A percentile compares a stretch with the other conserved stretches of the same genome.
phyloP scores from a whole-genome alignment of 2,797 vertebrate species.

The Hippoglossus hippoglossus region DNA sequence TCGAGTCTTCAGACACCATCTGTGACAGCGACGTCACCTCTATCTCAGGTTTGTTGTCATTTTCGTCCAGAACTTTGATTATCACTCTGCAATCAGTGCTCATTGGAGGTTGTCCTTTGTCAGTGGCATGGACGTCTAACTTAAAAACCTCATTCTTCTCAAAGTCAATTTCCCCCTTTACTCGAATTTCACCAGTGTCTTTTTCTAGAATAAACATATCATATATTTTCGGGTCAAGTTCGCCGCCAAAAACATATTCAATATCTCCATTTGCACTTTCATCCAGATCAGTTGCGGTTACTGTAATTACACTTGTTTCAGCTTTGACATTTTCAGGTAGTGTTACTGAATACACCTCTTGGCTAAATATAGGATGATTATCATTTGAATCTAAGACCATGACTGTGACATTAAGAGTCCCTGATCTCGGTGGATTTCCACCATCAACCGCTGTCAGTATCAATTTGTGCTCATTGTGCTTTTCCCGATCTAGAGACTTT shows the following conservation, averaged over 20 bases:
- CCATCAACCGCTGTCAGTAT: constrained; percentile 73
- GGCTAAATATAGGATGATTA: constrained; percentile 67
- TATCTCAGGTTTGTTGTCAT: constrained; percentile 76
- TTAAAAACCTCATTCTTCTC: constrained; percentile 64
- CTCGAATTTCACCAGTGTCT: constrained; percentile 62
- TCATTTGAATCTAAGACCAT: constrained; percentile 76
- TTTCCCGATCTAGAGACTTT: constrained; percentile 74
- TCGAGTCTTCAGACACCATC: constrained; percentile 56
- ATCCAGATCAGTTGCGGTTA: constrained; percentile 72
- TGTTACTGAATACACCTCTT: constrained; percentile 65
- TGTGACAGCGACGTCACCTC: constrained; percentile 67
- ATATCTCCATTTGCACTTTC: constrained; percentile 66
- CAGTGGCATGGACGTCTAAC: constrained; percentile 66
- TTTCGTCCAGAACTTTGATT: constrained; percentile 70
- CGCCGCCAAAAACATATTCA: constrained; percentile 55
- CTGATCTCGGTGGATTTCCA: constrained; percentile 71
- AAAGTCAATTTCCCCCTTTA: constrained; percentile 69
- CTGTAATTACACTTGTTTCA: constrained; percentile 40
- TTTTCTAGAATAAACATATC: constrained; percentile 64
- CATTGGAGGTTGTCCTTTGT: constrained; percentile 72
- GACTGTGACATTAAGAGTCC: constrained; percentile 66
- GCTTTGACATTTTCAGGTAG: constrained; percentile 60
- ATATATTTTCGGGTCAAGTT: constrained; percentile 40
- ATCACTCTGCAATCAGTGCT: constrained; percentile 66
- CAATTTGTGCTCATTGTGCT: constrained; percentile 46